Evolutionary conservation across 2,888 invertebrate species (phyloP), one percentile per base, ranked within the genome.

Genomic region (Eilema depressum): DNA sequence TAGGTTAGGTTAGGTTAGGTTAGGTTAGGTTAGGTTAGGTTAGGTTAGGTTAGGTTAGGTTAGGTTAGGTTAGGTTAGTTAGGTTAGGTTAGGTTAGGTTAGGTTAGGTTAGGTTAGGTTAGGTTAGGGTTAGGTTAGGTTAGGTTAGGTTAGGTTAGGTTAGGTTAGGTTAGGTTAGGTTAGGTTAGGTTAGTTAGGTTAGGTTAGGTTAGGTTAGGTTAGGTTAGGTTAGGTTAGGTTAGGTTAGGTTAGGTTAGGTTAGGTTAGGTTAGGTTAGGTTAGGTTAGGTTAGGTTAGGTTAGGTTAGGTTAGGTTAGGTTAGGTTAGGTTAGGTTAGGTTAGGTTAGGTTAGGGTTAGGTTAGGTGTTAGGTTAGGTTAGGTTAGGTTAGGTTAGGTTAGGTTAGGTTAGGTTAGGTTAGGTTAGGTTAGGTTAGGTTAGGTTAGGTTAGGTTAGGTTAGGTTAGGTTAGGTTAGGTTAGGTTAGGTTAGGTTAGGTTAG

Each of bases 401-500:
- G 74, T 78, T 76, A 76, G 78, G 75, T 76, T 76, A 75, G 76
- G 78, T 76, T 78, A 75, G 76, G 78, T 76, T 78, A 75, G 75
- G 75, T 75, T 75, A 76, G 76, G 74, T 74, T 74, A 75, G 75
- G 71, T 77, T 71, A 73, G 77, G 71, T 75, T 75, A 73, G 77
- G 74, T 76, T 74, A 73, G 77, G 74, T 77, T 75, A 75, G 77
- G 76, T 77, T 77, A 75, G 76, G 76, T 77, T 75, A 75, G 77
- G 77, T 78, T 75, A 75, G 76, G 76, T 69, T 69, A 66, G 72
- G 69, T 72, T 72, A 72, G 72, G 72, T 72, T 72, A 66, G 71
- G 67, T 71, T 67, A 67, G 67, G 67, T 67, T 71, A 78, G 78
- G 78, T 78, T 78, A 76, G 75, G 78, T 76, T 75, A 74, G 73